Base-by-base conservation (phyloP, 2,113 vertebrate species). In the Carassius auratus region DNA sequence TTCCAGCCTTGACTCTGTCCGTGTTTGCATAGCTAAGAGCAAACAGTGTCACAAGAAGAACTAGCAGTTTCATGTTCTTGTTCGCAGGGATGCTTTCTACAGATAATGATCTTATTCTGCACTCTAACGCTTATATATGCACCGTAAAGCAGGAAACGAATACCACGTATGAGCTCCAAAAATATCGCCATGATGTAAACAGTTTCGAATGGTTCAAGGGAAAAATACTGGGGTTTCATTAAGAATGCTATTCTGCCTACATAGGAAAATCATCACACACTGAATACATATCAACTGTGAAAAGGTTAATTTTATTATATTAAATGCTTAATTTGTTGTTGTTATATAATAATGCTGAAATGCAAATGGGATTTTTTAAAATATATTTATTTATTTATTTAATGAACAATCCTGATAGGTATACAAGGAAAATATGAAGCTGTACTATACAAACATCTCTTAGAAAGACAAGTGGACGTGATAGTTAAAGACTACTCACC, bases 1-100 rank as follows among this genome's bases (percentile, higher is more conserved):
- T 21, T 21, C 0, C 19, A 17, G 0, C 5, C 5, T 5, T 42
- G 5, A 17, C 1, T 17, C 1, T 52, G 7, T 21, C 19, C 0
- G 19, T 8, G 17, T 8, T 21, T 8, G 55, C 55, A 59, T 19
- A 59, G 55, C 55, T 59, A 21, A 59, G 55, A 59, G 17, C 33
- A 10, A 83, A 36, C 64, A 86, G 21, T 3, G 23, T 1, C n/a
- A 84, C 5, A n/a, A 89, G 64, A 79, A 83, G 62, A 82, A 84
- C 38, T 9, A 87, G 30, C 30, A 55, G 66, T 57, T 13, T 85
- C 88, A 89, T 89, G 82, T 81, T 88, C 30, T 36, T 13, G n/a
- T 48, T 77, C 55, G 64, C 62, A 85, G 21, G 76, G 85, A 88
- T 57, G 68, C 78, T 89, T 66, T 85, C 85, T 86, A 85, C 78